Evolutionary conservation across 2,888 invertebrate species (phyloP), one percentile per base, ranked within the genome.

Genomic region (Julus scandinavius): DNA sequence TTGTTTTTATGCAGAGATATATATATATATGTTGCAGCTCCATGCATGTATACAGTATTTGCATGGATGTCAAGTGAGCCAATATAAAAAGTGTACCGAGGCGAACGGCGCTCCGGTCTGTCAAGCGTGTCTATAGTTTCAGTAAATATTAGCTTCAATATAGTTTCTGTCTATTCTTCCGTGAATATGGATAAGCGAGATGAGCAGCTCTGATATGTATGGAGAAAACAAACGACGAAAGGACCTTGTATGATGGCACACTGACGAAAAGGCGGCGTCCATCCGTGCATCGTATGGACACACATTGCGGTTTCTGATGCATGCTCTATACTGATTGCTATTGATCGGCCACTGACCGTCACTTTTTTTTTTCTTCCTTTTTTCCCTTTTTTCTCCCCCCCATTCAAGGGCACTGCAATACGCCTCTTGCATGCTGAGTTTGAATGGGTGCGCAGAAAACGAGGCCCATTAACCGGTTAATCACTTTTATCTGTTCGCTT

Each of bases 41-140:
- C 54, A 54, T 54, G 54, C 17, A 13, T 13, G 2, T 3, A 3
- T 3, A 7, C 9, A 3, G 13, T 54, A 54, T 54, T 54, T 54
- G 54, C 54, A 54, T 54, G 54, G 54, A 17, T 54, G 54, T 54
- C 54, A 54, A 54, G 54, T 54, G 54, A 54, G 54, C 54, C 54
- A 54, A 54, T 54, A 54, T 54, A 54, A 54, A 54, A 54, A 54
- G 54, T 54, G 54, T 54, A 54, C 54, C 54, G 54, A 54, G 13
- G 54, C 54, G 54, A 54, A 54, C 13, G 54, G 54, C 54, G 45
- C 45, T 54, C 54, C 17, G 54, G 54, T 54, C 54, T 17, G 54
- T 54, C 54, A 54, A 54, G 54, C 54, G 54, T 54, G 54, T 54
- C 54, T 54, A 54, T 54, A 54, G 54, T 54, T 54, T 54, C 54